These are phyloP conservation scores for Nicator chloris DNA, from an alignment of 2,113 vertebrate species.

Conservation along the genomic window DNA sequence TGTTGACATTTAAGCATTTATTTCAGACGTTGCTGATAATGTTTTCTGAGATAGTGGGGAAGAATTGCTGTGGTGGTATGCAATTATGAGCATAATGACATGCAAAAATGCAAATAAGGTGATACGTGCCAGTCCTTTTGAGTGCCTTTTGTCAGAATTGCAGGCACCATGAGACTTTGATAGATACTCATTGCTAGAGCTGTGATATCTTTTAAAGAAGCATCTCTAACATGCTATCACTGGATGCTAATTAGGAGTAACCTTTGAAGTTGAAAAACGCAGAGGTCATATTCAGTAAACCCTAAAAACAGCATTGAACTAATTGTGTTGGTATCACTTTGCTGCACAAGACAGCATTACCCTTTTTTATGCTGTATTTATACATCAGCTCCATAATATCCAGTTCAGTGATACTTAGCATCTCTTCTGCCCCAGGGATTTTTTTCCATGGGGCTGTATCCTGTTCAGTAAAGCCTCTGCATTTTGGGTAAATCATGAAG, in stretches of 20 bases:
- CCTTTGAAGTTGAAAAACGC: constrained; percentile 70
- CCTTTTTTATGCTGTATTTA: constrained; percentile 32
- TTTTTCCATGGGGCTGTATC: neutral
- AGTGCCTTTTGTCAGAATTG: constrained; percentile 89
- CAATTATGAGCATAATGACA: constrained; percentile 96
- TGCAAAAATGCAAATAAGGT: constrained; percentile 98
- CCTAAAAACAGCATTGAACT: constrained; percentile 67
- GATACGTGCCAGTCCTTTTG: constrained; percentile 78
- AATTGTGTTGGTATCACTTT: constrained; percentile 67
- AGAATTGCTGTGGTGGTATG: constrained; percentile 85
- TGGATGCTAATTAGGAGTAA: constrained; percentile 75
- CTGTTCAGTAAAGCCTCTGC: neutral
- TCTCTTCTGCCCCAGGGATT: neutral
- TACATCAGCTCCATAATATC: neutral
- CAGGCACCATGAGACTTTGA: constrained; percentile 81
- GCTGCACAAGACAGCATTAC: neutral
- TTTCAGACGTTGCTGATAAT: constrained; percentile 91
- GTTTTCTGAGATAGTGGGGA: constrained; percentile 87
- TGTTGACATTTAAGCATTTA: constrained; percentile 97
- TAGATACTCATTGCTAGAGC: constrained; percentile 83
- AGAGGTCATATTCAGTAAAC: constrained; percentile 65
- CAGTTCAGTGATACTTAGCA: neutral
- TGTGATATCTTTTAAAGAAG: constrained; percentile 77
- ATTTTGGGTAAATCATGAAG: neutral
- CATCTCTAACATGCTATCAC: constrained; percentile 64